phyloP scores from a whole-genome alignment of 2,888 invertebrate species.

The Amphiduros pacificus region DNA sequence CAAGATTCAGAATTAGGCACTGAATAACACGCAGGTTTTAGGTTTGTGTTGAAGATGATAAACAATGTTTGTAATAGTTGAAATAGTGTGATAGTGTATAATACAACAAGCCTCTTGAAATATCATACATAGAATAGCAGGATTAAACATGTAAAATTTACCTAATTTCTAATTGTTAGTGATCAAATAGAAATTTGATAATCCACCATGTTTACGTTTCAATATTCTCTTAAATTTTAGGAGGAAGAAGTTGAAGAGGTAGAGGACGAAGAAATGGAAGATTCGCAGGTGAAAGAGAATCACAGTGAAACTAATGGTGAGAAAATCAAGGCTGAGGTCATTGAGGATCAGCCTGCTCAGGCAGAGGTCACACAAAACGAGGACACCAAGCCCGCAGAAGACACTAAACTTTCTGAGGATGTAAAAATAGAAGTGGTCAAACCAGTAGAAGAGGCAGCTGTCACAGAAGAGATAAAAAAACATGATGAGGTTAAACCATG shows the following conservation, averaged over 20 bases:
- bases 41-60: too few species aligned
- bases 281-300: background rate
- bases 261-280: background rate
- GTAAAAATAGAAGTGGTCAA: background rate
- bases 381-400: background rate
- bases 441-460: background rate
- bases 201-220: too few species aligned
- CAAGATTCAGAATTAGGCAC: too few species aligned
- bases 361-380: background rate
- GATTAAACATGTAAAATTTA: background rate
- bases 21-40: too few species aligned
- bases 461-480: background rate
- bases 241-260: slow-evolving; percentile 2
- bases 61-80: too few species aligned
- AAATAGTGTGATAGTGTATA: background rate
- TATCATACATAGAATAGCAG: background rate
- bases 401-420: background rate
- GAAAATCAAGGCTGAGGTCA: background rate
- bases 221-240: too few species aligned
- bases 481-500: too few species aligned
- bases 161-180: background rate
- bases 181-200: too few species aligned
- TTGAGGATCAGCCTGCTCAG: background rate
- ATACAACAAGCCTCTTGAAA: background rate
- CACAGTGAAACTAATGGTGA: too few species aligned